A percentile compares a stretch with the other conserved stretches of the same genome.
phyloP scores from a whole-genome alignment of 2,113 vertebrate genomes.

The Carollia perspicillata region DNA sequence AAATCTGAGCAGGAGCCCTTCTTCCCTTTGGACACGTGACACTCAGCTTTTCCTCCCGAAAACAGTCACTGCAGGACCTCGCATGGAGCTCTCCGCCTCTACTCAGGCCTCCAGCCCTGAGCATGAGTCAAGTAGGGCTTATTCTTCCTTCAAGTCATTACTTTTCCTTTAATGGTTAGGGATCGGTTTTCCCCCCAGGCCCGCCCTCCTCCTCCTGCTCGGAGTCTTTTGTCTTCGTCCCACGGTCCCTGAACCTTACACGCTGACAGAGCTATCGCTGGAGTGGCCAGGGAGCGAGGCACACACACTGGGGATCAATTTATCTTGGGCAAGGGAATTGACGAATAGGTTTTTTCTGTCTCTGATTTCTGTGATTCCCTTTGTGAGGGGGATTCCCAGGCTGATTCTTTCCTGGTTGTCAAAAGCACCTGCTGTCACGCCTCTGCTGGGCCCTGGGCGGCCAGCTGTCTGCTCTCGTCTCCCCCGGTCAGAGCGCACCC shows the following conservation, averaged over 20 bases:
- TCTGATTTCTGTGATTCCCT: slow-evolving; percentile 62
- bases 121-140: not conserved
- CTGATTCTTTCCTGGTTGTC: slow-evolving; percentile 62
- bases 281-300: not conserved
- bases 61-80: not conserved
- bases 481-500: not conserved
- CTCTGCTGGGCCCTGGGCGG: not conserved
- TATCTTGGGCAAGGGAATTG: slow-evolving; percentile 45
- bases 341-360: slow-evolving; percentile 58
- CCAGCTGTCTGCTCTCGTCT: slow-evolving; percentile 6
- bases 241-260: not conserved
- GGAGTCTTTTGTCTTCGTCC: not conserved
- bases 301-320: slow-evolving; percentile 52
- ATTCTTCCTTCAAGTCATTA: not conserved
- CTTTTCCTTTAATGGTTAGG: not conserved
- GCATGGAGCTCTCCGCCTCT: not conserved
- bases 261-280: not conserved
- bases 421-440: slow-evolving; percentile 47
- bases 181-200: not conserved
- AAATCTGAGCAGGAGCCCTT: not conserved
- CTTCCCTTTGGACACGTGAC: not conserved
- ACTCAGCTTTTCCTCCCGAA: not conserved
- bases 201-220: not conserved
- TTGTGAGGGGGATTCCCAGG: slow-evolving; percentile 26
- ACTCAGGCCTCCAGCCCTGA: not conserved